Evolutionary conservation across 2,113 vertebrate species (phyloP).

Genomic region (Forbesichthys papilliferus): DNA sequence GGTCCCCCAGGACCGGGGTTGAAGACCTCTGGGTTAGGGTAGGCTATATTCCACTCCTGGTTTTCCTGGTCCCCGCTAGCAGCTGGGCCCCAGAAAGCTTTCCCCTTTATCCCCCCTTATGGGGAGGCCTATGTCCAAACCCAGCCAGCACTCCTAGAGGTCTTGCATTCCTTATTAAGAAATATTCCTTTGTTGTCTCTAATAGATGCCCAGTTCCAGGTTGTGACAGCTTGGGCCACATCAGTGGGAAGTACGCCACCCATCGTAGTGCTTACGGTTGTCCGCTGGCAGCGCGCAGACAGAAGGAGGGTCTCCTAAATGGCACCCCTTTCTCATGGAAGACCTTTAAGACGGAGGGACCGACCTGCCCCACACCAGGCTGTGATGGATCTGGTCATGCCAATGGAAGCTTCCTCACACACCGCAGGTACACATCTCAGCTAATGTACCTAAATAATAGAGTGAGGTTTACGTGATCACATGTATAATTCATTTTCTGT

Average conservation of each 20-base stretch:
- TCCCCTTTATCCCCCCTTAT: too few species aligned
- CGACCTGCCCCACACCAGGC: conserved; percentile 91
- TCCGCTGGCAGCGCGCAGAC: conserved; percentile 89
- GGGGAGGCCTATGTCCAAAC: too few species aligned
- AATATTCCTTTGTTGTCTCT: not conserved
- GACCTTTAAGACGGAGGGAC: conserved; percentile 91
- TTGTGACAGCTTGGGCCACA: conserved; percentile 96
- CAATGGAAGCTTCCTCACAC: conserved; percentile 96
- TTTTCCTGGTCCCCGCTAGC: too few species aligned
- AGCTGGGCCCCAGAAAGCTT: too few species aligned
- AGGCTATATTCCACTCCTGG: too few species aligned
- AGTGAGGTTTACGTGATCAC: too few species aligned
- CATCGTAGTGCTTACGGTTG: conserved; percentile 97
- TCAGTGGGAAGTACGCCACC: conserved; percentile 97
- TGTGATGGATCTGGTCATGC: conserved; percentile 95
- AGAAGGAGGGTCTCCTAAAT: conserved; percentile 92
- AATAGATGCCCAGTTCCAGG: conserved; percentile 94
- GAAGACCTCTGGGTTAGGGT: too few species aligned
- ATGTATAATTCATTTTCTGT: too few species aligned
- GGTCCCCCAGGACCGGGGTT: too few species aligned
- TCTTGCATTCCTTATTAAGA: too few species aligned
- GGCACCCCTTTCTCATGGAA: conserved; percentile 96
- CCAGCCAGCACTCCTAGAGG: too few species aligned
- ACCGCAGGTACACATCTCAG: conserved; percentile 84
- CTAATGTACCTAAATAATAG: not conserved